Base-by-base conservation (phyloP, 2,113 vertebrate species). In the Gasterosteus aculeatus region DNA sequence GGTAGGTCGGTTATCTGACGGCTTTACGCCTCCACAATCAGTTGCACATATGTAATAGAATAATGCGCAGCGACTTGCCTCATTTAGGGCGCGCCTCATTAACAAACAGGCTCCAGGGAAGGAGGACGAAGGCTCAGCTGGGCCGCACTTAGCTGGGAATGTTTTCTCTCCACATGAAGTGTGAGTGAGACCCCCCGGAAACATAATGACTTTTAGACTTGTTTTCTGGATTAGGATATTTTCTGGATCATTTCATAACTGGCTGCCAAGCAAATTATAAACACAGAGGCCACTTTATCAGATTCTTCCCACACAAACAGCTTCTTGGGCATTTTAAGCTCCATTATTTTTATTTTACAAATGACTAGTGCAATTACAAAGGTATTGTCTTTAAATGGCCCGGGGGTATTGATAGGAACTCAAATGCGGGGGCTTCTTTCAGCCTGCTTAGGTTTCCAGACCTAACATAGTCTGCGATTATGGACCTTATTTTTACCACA, bases 171-270 rank as follows among this genome's bases (percentile, higher is more conserved):
- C 57, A 33, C 78, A 73, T 80, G 22, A 72, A 80, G 75, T 80
- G 67, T 77, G 67, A 79, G 87, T 72, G 38, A 41, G 59, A 80
- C 74, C 77, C 80, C 51, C 62, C 72, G 47, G 61, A 80, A 41
- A 60, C 51, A 18, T 85, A 87, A 87, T 71, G 75, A 80, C 79
- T 87, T 89, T 84, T 72, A 82, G 87, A 87, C 80, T 83, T 91
- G 90, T 76, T 63, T 68, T 72, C 56, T 80, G 83, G 70, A 85
- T 89, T 80, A 81, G 70, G 54, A 66, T 61, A 81, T 91, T 87
- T 93, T 87, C 75, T 85, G 85, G 88, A 87, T 91, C 89, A 91
- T 91, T 92, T 90, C 33, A 77, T 54, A 12, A 68, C 66, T 69
- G 77, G 73, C 69, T 80, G 76, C 57, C 81, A 88, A 85, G 86